Evolutionary conservation across 2,113 vertebrate species (phyloP), one percentile per base, ranked within the genome.

Genomic region (Tonatia bakeri): DNA sequence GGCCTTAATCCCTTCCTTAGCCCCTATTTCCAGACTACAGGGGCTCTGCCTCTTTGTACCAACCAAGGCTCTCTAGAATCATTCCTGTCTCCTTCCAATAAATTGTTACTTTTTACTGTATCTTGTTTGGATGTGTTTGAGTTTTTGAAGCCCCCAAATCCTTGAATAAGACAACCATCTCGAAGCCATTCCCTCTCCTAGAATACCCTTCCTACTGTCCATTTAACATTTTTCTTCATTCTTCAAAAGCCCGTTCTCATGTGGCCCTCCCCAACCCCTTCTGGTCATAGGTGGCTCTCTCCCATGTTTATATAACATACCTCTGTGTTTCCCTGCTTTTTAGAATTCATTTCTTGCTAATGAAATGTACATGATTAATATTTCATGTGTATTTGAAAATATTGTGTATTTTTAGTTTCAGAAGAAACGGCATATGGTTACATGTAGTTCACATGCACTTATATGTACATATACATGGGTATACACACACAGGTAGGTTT

Each of bases 141-240:
- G 31, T 33, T 87, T 52, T 70, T 56, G 12, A 77, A 61, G 36
- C 10, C 8, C 52, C 14, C 17, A 4, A 67, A 3, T 61, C 7
- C 61, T 45, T 83, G 17, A 86, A 56, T 22, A 76, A 79, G 31
- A 64, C 17, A 50, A 20, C 20, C 17, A 5, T 40, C 3, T 24
- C 9, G 1, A 24, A 73, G 47, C 4, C 31, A 56, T 70, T 64
- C 7, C 19, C 5, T 45, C 13, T 40, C 28, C n/a, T 43, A 24
- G 31, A 61, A 26, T 33, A 1, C 1, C 6, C 36, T 20, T 50
- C 3, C 7, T 70, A 7, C 5, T 38, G 8, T 26, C 1, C 5
- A 85, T 17, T 33, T 81, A 31, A 50, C 4, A 38, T 26, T 36
- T 2, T 52, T 38, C 43, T 33, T 94, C 47, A 24, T 77, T 38